Conservation (phyloP, 2,888 invertebrate genomes). For the Entomobrya multifasciata region DNA sequence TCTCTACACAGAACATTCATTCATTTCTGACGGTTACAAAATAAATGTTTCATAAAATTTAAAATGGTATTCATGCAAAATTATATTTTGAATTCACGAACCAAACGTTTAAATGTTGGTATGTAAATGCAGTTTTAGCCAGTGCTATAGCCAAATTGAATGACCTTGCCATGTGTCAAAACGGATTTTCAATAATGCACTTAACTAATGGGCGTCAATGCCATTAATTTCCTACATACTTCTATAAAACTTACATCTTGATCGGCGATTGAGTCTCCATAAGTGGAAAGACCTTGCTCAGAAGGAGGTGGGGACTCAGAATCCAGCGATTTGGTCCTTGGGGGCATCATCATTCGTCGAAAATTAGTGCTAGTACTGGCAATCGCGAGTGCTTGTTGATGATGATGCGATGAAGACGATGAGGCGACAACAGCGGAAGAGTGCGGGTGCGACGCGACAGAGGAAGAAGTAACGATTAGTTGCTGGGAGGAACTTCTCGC, state of each 20-base stretch:
- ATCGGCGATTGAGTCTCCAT: slow-evolving; percentile 79
- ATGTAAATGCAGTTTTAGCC: too few relatives aligned
- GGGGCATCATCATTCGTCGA: slow-evolving; percentile 77
- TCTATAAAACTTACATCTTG: slow-evolving; percentile 76
- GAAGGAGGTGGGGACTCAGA: slow-evolving; percentile 79
- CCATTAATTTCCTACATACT: not conserved
- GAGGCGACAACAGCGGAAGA: slow-evolving; percentile 46
- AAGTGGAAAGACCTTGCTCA: slow-evolving; percentile 77
- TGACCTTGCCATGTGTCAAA: too few relatives aligned
- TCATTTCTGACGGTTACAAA: too few relatives aligned
- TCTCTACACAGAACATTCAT: too few relatives aligned
- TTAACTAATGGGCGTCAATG: too few relatives aligned
- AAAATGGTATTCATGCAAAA: too few relatives aligned
- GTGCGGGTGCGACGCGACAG: slow-evolving; percentile 57
- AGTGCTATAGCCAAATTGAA: too few relatives aligned
- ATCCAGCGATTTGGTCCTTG: slow-evolving; percentile 79
- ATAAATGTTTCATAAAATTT: too few relatives aligned
- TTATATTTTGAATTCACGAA: too few relatives aligned
- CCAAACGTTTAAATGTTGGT: too few relatives aligned
- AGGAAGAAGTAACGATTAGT: slow-evolving; percentile 43
- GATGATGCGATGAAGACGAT: slow-evolving; percentile 57
- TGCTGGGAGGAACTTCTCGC: slow-evolving; percentile 59
- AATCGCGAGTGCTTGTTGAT: slow-evolving; percentile 62
- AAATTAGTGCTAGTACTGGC: slow-evolving; percentile 70
- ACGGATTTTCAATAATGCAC: too few relatives aligned